phyloP scores from a whole-genome alignment of 2,797 vertebrate genomes.

The Botia almorhae region DNA sequence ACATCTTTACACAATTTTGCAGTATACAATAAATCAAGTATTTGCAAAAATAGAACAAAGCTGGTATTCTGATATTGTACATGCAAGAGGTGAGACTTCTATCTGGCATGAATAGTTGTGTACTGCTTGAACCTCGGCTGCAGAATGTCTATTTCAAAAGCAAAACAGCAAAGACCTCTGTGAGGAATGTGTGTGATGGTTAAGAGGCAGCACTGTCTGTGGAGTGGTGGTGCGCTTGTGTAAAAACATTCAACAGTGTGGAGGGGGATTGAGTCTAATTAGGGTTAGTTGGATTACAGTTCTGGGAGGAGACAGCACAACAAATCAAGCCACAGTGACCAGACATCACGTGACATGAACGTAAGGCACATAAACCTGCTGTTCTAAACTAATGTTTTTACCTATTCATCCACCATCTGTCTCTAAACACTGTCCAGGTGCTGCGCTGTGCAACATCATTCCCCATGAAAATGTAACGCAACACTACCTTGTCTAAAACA shows the following conservation, averaged over 20 bases:
- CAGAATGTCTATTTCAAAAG: slow-evolving; percentile 48
- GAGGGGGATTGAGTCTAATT: slow-evolving; percentile 60
- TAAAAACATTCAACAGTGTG: slow-evolving; percentile 42
- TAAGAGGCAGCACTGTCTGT: background rate
- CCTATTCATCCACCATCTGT: slow-evolving; percentile 57
- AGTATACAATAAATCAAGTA: background rate
- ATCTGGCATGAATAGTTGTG: too few relatives aligned
- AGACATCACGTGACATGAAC: slow-evolving; percentile 35
- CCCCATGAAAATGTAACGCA: background rate
- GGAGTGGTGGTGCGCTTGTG: slow-evolving; percentile 41
- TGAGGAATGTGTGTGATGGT: slow-evolving; percentile 3
- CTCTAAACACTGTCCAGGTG: slow-evolving; percentile 49
- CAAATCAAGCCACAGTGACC: slow-evolving; percentile 49
- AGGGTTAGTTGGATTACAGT: slow-evolving; percentile 66
- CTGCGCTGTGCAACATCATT: slow-evolving; percentile 38
- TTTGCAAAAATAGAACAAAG: background rate
- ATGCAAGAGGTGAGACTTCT: slow-evolving; percentile 9
- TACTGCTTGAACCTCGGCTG: background rate
- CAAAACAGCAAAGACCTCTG: slow-evolving; percentile 18
- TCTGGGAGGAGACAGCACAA: slow-evolving; percentile 38
- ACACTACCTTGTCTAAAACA: background rate
- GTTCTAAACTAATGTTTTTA: slow-evolving; percentile 26
- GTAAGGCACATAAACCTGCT: slow-evolving; percentile 22
- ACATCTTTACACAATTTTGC: slow-evolving; percentile 6
- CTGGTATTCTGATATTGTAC: slow-evolving; percentile 12